Base-by-base conservation (phyloP, 2,888 invertebrate genomes). In the Oscheius onirici region DNA sequence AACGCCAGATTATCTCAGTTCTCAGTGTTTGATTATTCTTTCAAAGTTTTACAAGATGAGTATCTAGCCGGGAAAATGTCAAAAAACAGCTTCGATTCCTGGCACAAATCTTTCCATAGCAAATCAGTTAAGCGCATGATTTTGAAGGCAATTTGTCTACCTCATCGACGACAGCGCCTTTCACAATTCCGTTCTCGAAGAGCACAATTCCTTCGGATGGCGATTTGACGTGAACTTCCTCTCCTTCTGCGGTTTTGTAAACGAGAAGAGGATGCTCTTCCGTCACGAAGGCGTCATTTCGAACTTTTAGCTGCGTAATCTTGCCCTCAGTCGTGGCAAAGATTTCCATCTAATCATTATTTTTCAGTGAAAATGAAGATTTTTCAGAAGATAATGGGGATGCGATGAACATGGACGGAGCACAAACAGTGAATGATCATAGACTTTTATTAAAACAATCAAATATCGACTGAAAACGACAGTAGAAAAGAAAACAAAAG, bases 151-250 rank as follows among this genome's bases (percentile, higher is more conserved):
- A n/a, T n/a, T n/a, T n/a, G n/a, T n/a, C n/a, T n/a, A 63, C 63
- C 51, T 66, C 52, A 22, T 66, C 66, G 13, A 78, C 43, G 1
- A 43, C 58, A 1, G 43, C 43, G 44, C 72, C 72, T 26, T 67
- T 69, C 20, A 69, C 63, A 24, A 78, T 28, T 40, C 65, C 70
- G 17, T 24, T 46, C 6, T 40, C 46, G 57, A 69, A 79, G 6
- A 28, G 40, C 6, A 77, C 77, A 34, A 79, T 75, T 34, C 79
- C 79, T 49, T 77, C 77, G 8, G 55, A 46, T 0, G 74, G 71
- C 24, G 77, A 24, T 28, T 70, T 73, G 3, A 79, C 71, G 26
- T 69, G 70, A 20, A 73, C 73, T 17, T 74, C 61, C 26, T 26
- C 63, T 40, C 74, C 77, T 28, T 77, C 68, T 5, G 71, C 11